Conservation (phyloP, 1,140 invertebrate genomes). For the Eueides isabella region DNA sequence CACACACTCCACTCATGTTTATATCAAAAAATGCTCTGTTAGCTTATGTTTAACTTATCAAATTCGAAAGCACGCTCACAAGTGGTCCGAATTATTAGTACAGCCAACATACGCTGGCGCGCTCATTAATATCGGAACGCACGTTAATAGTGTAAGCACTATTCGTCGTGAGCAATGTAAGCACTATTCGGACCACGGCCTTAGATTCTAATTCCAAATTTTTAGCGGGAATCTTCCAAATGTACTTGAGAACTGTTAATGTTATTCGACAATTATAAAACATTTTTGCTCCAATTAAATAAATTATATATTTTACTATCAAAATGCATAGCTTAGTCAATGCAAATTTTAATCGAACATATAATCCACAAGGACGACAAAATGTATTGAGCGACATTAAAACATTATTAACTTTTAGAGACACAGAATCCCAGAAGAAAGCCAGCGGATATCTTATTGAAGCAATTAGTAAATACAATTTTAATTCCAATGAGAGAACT, state of each 20-base stretch:
- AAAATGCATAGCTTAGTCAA: constrained; percentile 67
- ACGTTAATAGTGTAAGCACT: too few relatives aligned
- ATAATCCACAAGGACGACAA: constrained; percentile 69
- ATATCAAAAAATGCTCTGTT: too few relatives aligned
- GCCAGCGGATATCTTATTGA: constrained; percentile 69
- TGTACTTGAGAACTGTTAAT: not conserved
- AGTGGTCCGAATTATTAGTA: too few relatives aligned
- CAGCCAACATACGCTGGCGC: too few relatives aligned
- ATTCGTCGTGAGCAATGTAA: too few relatives aligned
- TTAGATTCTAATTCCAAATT: too few relatives aligned
- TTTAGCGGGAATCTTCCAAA: not conserved
- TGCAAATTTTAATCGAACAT: constrained; percentile 64
- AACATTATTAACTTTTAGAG: constrained; percentile 64
- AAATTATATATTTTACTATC: not conserved
- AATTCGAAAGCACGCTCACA: too few relatives aligned
- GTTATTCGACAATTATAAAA: not conserved
- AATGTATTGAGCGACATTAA: constrained; percentile 74
- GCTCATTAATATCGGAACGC: too few relatives aligned
- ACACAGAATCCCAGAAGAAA: constrained; percentile 64
- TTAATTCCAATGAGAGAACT: constrained; percentile 54
- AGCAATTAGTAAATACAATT: constrained; percentile 61
- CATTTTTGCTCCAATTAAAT: too few relatives aligned
- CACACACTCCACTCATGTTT: too few relatives aligned
- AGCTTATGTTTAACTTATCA: too few relatives aligned
- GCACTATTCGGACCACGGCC: too few relatives aligned